Conservation (phyloP, 2,113 vertebrate species). For the Alces alces region DNA sequence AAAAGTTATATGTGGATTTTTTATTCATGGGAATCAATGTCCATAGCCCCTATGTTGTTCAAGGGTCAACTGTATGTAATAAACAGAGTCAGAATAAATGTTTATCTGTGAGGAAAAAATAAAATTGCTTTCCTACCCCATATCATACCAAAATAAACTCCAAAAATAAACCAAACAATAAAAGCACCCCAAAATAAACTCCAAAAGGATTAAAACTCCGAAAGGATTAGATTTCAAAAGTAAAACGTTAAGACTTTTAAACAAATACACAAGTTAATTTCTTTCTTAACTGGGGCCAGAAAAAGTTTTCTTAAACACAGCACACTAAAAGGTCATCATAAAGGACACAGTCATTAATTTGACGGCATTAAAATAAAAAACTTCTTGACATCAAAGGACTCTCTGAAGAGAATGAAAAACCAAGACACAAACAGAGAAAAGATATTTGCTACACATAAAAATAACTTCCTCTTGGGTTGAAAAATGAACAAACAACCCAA, state of each 20-base stretch:
- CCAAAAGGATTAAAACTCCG: neutral
- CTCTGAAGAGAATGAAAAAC: neutral
- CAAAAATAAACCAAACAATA: neutral
- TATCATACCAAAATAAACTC: neutral
- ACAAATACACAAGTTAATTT: neutral
- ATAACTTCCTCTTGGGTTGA: neutral
- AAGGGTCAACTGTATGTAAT: neutral
- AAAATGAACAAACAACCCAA: neutral
- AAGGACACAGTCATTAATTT: neutral
- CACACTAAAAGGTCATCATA: neutral
- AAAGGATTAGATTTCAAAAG: neutral
- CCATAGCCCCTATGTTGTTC: neutral
- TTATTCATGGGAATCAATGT: neutral
- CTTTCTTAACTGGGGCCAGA: neutral
- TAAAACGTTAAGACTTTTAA: neutral
- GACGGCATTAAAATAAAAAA: neutral
- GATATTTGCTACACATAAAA: neutral
- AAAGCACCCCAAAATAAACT: neutral
- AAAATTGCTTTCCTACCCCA: neutral
- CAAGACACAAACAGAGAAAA: neutral
- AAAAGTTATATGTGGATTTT: neutral
- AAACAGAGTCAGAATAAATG: neutral
- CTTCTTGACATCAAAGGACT: neutral
- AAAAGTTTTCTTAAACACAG: neutral
- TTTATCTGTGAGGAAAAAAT: neutral